Evolutionary conservation across 2,113 vertebrate species (phyloP).

Genomic region (Oryzias curvinotus): DNA sequence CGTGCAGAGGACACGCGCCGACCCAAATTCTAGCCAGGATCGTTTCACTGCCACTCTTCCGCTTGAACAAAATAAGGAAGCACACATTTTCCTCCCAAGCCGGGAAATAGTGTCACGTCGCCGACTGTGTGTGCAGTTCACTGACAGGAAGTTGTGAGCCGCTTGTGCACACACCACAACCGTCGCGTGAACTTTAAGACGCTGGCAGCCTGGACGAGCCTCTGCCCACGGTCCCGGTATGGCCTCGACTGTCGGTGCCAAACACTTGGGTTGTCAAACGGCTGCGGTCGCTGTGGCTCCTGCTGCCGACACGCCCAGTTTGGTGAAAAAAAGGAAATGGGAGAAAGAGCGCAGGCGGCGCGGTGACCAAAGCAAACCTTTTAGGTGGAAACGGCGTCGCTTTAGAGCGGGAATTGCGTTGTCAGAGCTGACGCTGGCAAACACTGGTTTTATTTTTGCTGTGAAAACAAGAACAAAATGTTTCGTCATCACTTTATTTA

Average conservation of each 20-base stretch:
- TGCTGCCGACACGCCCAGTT: slow-evolving; percentile 34
- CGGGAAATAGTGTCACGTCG: slow-evolving; percentile 59
- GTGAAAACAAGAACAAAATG: slow-evolving; percentile 70
- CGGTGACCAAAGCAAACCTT: slow-evolving; percentile 44
- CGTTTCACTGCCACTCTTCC: slow-evolving; percentile 50
- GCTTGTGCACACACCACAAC: slow-evolving; percentile 39
- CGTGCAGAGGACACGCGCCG: slow-evolving; percentile 15
- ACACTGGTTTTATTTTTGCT: slow-evolving; percentile 75
- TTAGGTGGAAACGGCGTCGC: slow-evolving; percentile 41
- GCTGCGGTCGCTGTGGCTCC: slow-evolving; percentile 22
- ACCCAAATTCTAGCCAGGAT: slow-evolving; percentile 28
- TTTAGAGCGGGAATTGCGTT: slow-evolving; percentile 49
- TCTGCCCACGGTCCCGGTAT: slow-evolving; percentile 19
- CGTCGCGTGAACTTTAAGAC: slow-evolving; percentile 25
- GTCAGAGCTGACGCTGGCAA: slow-evolving; percentile 51
- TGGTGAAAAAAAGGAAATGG: slow-evolving; percentile 48
- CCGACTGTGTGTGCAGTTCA: slow-evolving; percentile 55
- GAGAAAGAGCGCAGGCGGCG: slow-evolving; percentile 40
- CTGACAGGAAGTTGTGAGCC: slow-evolving; percentile 55
- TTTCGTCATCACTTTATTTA: slow-evolving; percentile 74
- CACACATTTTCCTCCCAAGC: slow-evolving; percentile 48
- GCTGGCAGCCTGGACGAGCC: slow-evolving; percentile 24
- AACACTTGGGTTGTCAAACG: slow-evolving; percentile 57
- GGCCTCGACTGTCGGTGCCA: slow-evolving; percentile 55
- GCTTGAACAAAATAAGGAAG: slow-evolving; percentile 69